phyloP scores from a whole-genome alignment of 1,140 invertebrate species.

The Drosophila novamexicana region DNA sequence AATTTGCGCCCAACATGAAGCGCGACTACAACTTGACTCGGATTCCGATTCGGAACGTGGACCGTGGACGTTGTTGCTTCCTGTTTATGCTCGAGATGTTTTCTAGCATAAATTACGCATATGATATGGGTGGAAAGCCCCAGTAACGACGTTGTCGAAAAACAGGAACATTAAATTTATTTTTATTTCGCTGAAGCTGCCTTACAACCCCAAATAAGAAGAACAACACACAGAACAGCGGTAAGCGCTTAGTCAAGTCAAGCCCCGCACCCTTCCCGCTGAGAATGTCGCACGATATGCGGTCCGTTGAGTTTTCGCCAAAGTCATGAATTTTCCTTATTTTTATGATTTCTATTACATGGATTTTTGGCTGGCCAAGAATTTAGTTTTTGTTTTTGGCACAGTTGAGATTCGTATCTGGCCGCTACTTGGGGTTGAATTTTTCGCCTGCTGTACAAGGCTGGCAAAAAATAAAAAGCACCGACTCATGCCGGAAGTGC shows the following conservation, averaged over 20 bases:
- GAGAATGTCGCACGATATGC: slow-evolving; percentile 64
- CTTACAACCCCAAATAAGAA: slow-evolving; percentile 56
- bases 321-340: slow-evolving; percentile 78
- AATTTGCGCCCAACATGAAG: slow-evolving; percentile 68
- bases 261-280: slow-evolving; percentile 5
- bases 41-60: slow-evolving; percentile 32
- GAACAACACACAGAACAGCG: slow-evolving; percentile 29
- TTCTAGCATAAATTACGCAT: slow-evolving; percentile 77
- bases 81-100: slow-evolving; percentile 80
- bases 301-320: slow-evolving; percentile 68
- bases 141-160: slow-evolving; percentile 34
- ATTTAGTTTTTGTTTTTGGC: slow-evolving; percentile 74
- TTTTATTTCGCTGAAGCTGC: slow-evolving; percentile 60
- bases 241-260: slow-evolving; percentile 51
- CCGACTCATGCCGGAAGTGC: slow-evolving; percentile 69
- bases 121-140: slow-evolving; percentile 63
- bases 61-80: slow-evolving; percentile 58
- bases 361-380: slow-evolving; percentile 55
- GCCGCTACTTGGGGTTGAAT: slow-evolving; percentile 39
- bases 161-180: slow-evolving; percentile 83
- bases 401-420: slow-evolving; percentile 38
- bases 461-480: slow-evolving; percentile 28
- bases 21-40: slow-evolving; percentile 27
- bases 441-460: slow-evolving; percentile 32
- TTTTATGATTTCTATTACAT: slow-evolving; percentile 78